Evolutionary conservation across 2,888 invertebrate genomes (phyloP), one percentile per base, ranked within the genome.

Genomic region (Tenthredo distinguenda): DNA sequence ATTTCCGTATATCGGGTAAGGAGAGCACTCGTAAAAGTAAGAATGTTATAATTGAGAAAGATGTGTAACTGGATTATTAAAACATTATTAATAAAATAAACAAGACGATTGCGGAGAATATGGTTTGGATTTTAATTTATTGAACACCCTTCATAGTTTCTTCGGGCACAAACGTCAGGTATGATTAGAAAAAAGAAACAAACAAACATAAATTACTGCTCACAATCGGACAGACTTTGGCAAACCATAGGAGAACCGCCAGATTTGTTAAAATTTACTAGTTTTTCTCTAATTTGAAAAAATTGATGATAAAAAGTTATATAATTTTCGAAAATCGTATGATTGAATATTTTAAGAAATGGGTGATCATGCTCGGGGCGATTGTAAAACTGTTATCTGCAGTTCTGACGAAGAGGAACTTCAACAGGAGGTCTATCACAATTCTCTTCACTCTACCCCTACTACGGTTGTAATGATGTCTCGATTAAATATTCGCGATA

Each of bases 341-440:
- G 21, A 71, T 34, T 5, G 9, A 31, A 47, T 31, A 83, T 47
- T 47, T 26, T 7, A 85, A 47, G 86, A 86, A 86, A 91, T 91
- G 91, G 88, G 88, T 74, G 87, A 89, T 86, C 88, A 90, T 77
- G 91, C 88, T 43, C 87, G 88, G 62, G 91, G 90, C 21, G 90
- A 91, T 83, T 87, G 88, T 55, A 87, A 85, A 83, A 91, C 88
- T 86, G 86, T 87, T 34, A 86, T 86, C 87, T 87, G 84, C 81
- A 91, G 88, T 86, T 91, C 91, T 7, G 91, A 91, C 58, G 90
- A 91, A 26, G 90, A 89, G 47, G 83, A 83, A 6, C 21, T 83
- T 68, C 71, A n/a, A 34, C 83, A 50, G 47, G 89, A 90, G 87
- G 90, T 89, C 89, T 91, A 90, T 88, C 88, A 87, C 40, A 86